These are phyloP conservation scores for Okapia johnstoni DNA, from an alignment of 2,113 vertebrate genomes.

Conservation along the genomic window DNA sequence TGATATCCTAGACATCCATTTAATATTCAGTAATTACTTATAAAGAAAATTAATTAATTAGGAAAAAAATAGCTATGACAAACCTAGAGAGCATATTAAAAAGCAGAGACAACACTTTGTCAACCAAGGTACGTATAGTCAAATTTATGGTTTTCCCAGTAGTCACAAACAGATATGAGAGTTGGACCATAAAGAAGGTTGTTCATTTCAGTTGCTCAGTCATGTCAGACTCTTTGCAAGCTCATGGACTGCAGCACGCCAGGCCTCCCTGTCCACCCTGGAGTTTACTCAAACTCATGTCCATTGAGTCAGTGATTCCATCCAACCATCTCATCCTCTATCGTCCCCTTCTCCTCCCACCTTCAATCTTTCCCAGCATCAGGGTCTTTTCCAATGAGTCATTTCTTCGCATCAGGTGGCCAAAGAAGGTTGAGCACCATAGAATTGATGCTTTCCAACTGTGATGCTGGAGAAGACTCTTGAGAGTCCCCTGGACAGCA, in stretches of 20 bases:
- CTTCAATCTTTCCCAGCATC: background rate
- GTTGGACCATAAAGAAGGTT: background rate
- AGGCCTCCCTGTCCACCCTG: background rate
- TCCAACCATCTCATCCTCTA: background rate
- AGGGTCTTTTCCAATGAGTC: background rate
- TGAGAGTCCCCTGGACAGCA: background rate
- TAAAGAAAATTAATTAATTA: too few species aligned
- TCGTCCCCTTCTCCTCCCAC: background rate
- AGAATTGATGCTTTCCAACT: background rate
- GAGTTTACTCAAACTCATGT: background rate
- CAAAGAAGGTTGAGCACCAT: background rate
- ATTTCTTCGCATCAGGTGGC: background rate
- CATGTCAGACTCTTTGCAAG: rapidly evolving
- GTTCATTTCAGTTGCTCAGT: background rate
- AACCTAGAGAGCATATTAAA: too few species aligned
- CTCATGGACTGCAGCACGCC: background rate
- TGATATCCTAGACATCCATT: background rate
- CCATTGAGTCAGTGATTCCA: background rate
- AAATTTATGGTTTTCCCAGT: background rate
- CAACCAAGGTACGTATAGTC: background rate
- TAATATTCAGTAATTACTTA: background rate
- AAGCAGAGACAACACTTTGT: too few species aligned
- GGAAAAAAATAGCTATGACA: too few species aligned
- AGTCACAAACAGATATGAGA: background rate
- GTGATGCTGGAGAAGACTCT: background rate